Conservation (phyloP, 2,888 invertebrate species). For the Dasypolia templi region DNA sequence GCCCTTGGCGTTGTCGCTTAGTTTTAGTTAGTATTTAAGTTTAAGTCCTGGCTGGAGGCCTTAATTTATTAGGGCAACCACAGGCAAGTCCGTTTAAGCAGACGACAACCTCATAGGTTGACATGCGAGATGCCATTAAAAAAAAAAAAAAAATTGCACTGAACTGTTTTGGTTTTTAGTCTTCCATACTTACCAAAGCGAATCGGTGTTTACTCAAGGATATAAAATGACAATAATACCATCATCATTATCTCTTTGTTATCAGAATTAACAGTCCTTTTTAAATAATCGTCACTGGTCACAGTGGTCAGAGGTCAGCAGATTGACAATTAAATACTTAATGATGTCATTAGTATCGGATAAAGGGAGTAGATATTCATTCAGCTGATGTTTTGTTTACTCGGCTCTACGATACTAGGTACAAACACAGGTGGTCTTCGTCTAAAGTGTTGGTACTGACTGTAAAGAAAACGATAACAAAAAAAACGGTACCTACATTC, state of each 20-base stretch:
- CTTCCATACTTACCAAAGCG: not conserved
- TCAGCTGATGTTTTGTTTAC: not conserved
- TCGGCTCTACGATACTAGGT: not conserved
- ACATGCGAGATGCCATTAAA: too few species aligned
- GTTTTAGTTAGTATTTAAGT: too few species aligned
- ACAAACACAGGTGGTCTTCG: not conserved
- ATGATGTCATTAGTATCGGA: slow-evolving; percentile 23
- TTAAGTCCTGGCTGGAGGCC: too few species aligned
- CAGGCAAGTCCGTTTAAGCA: too few species aligned
- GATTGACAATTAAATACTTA: slow-evolving; percentile 22
- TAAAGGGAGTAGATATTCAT: not conserved
- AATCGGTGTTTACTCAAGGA: not conserved
- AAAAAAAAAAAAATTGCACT: too few species aligned
- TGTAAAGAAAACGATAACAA: not conserved
- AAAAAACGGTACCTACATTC: not conserved
- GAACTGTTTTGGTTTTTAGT: not conserved
- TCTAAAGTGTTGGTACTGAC: too few species aligned
- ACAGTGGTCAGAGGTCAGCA: not conserved
- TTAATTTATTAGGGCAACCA: too few species aligned
- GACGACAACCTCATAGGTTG: too few species aligned
- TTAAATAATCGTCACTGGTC: slow-evolving; percentile 13
- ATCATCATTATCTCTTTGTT: not conserved
- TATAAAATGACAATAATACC: slow-evolving; percentile 4
- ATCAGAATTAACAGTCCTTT: slow-evolving; percentile 26
- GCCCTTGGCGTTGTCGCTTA: too few species aligned